Base-by-base conservation (phyloP, 2,888 invertebrate genomes). In the Xylota sylvarum region DNA sequence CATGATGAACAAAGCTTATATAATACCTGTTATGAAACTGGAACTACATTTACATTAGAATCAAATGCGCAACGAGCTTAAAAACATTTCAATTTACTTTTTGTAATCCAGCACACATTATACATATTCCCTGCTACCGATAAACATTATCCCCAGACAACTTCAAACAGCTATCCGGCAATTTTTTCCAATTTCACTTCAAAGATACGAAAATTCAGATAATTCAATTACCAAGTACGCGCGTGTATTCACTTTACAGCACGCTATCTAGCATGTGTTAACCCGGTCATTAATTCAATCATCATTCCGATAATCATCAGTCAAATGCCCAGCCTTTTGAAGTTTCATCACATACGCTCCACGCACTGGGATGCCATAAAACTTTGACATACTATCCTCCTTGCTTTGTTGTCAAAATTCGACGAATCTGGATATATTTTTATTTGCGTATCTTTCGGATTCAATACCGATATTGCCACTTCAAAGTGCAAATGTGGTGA, bases 201-300 rank as follows among this genome's bases (percentile, higher is more conserved):
- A 50, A 50, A 50, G 12, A 19, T 4, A 50, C 23, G 50, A 50
- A 50, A 23, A 50, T 43, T 43, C 43, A n/a, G 14, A 43, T 43
- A 50, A 19, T 19, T 50, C 23, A 50, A 50, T 50, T 50, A 50
- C 23, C 5, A 23, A 19, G 50, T 17, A 23, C 19, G n/a, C 58
- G 46, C 35, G 23, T 72, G 64, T 43, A 52, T 30, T 74, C 64
- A 50, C 10, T 56, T 32, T 19, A 64, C 64, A 27, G 46, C 62
- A 55, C 19, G 30, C 43, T 55, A 37, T 40, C 27, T 52, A 19
- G 50, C 50, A 50, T 50, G 50, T 50, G 19, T 50, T 50, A 50
- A 23, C 46, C n/a, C 74, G 40, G 17, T 55, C 52, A 74, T 74
- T 74, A 74, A 74, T 62, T 74, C 52, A 62, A 74, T 74, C 74